These are phyloP conservation scores for Acanthopagrus latus DNA, from an alignment of 2,797 vertebrate genomes.

Conservation along the genomic window DNA sequence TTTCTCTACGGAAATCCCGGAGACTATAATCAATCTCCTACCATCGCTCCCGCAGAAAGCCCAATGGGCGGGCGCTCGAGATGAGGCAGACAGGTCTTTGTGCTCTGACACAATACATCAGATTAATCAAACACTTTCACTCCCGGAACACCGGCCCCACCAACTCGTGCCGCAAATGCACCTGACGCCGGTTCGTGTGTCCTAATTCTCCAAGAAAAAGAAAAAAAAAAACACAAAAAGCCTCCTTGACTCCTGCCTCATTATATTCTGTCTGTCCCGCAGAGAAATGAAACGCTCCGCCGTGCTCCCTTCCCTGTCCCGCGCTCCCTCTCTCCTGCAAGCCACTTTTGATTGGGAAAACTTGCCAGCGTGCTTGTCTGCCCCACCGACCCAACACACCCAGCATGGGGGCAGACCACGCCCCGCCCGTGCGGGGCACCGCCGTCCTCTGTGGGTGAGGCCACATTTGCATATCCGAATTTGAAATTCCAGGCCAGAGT, in stretches of 20 bases:
- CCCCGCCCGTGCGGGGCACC: slow-evolving; percentile 45
- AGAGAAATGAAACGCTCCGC: neutral
- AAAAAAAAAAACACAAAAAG: neutral
- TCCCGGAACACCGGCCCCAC: neutral
- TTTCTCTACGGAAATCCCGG: slow-evolving; percentile 72
- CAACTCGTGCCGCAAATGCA: slow-evolving; percentile 1
- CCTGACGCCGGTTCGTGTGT: slow-evolving; percentile 23
- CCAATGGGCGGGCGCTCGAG: slow-evolving; percentile 77
- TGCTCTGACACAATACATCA: slow-evolving; percentile 54
- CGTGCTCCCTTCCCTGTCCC: slow-evolving; percentile 32
- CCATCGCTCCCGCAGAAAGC: slow-evolving; percentile 69
- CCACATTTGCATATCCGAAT: slow-evolving; percentile 58
- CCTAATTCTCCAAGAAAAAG: neutral
- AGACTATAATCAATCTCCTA: slow-evolving; percentile 74
- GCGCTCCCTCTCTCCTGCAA: slow-evolving; percentile 41
- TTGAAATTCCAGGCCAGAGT: slow-evolving; percentile 46
- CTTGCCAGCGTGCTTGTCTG: slow-evolving; percentile 61
- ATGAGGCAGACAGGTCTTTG: slow-evolving; percentile 67
- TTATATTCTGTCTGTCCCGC: neutral
- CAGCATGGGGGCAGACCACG: slow-evolving; percentile 50
- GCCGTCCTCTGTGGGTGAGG: slow-evolving; percentile 32
- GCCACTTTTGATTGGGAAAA: slow-evolving; percentile 72
- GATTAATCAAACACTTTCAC: slow-evolving; percentile 56
- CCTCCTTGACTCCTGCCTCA: neutral
- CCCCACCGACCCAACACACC: slow-evolving; percentile 42